Percentiles rank a stretch among this genome's conserved stretches.
Conservation (phyloP, 2,113 vertebrate species). For the Andinoacara biseriatus region DNA sequence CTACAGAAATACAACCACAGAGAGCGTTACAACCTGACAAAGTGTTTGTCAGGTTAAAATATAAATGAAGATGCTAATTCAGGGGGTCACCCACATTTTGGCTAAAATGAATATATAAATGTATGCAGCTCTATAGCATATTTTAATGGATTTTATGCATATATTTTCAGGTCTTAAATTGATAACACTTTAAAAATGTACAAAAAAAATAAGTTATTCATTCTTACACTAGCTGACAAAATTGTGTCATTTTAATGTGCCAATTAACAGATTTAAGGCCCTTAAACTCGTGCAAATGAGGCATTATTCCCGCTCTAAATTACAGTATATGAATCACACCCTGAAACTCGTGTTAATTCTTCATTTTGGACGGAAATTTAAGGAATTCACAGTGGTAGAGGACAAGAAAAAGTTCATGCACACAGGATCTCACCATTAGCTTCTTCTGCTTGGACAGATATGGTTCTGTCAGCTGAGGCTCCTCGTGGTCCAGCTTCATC, state of each 20-base stretch:
- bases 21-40: background rate
- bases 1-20: background rate
- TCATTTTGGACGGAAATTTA: background rate
- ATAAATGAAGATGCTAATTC: too few species aligned
- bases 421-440: constrained; percentile 88
- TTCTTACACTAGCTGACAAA: background rate
- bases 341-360: background rate
- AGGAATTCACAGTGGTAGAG: background rate
- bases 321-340: background rate
- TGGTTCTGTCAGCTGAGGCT: constrained; percentile 94
- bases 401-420: background rate
- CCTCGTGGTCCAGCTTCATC: constrained; percentile 96
- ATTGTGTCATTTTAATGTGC: background rate
- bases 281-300: background rate
- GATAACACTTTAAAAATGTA: background rate
- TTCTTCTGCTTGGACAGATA: constrained; percentile 99
- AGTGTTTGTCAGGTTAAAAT: background rate
- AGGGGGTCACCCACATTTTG: too few species aligned
- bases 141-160: background rate
- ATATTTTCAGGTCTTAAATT: background rate
- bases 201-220: fast-evolving
- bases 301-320: background rate
- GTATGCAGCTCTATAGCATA: background rate
- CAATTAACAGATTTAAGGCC: background rate
- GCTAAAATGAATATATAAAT: background rate